phyloP scores from a whole-genome alignment of 1,140 invertebrate species.

The Leguminivora glycinivorella region DNA sequence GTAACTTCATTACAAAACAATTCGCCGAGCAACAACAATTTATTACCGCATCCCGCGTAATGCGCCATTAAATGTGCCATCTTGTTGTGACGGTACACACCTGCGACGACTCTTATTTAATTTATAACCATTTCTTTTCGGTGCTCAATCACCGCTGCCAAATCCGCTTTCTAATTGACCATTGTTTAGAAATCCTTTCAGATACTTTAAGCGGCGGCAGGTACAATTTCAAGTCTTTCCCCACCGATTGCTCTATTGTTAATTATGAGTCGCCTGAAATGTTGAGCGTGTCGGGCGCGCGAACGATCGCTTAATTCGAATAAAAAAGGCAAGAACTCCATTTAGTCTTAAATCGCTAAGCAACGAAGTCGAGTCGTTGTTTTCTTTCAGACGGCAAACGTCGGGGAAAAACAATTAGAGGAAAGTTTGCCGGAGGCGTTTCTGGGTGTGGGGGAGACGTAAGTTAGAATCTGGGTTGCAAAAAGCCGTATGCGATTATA shows the following conservation, averaged over 20 bases:
- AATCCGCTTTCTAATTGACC: conserved; percentile 29
- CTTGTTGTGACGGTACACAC: conserved; percentile 46
- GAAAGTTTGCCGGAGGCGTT: conserved; percentile 31
- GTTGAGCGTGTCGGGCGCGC: conserved; percentile 9
- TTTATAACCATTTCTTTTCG: conserved; percentile 28
- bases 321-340: conserved; percentile 23
- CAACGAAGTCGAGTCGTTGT: conserved; percentile 38
- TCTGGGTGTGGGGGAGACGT: conserved; percentile 24
- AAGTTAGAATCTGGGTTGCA: neutral
- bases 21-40: conserved; percentile 36
- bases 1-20: conserved; percentile 39
- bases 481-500: neutral
- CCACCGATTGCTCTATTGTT: conserved; percentile 17
- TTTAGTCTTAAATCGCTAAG: conserved; percentile 31
- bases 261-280: conserved; percentile 9
- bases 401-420: conserved; percentile 44
- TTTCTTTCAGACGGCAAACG: conserved; percentile 37
- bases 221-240: neutral
- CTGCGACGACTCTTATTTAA: conserved; percentile 30
- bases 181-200: conserved; percentile 28
- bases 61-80: conserved; percentile 48
- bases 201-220: neutral
- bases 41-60: conserved; percentile 43
- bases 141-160: conserved; percentile 29
- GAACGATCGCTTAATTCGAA: conserved; percentile 25